phyloP scores from a whole-genome alignment of 2,797 vertebrate species.

The Alca torda region DNA sequence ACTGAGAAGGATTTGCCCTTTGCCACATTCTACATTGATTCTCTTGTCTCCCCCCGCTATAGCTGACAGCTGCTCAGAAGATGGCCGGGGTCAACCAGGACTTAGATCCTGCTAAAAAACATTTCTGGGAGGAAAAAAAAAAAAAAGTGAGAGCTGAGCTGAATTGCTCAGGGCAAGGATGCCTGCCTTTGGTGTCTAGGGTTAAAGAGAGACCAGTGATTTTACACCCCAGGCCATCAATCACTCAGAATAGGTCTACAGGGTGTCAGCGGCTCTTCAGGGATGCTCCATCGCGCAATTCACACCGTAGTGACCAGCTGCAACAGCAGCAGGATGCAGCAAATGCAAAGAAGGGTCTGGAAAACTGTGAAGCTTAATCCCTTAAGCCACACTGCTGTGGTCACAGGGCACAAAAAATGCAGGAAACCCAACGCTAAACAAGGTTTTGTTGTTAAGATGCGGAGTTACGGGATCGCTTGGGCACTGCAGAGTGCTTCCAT shows the following conservation, averaged over 20 bases:
- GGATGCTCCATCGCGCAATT: neutral
- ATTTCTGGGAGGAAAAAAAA: neutral
- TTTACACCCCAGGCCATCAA: neutral
- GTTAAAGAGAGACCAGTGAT: neutral
- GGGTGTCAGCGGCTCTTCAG: neutral
- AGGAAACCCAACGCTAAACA: neutral
- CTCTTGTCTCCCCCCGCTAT: neutral
- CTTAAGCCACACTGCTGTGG: neutral
- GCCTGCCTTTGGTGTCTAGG: neutral
- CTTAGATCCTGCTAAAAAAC: neutral
- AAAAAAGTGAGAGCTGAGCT: neutral
- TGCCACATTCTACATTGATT: neutral
- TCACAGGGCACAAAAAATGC: neutral
- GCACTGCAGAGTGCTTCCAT: fast-evolving
- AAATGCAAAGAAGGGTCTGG: neutral
- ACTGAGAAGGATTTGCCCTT: neutral
- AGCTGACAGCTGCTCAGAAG: neutral
- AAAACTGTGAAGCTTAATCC: neutral
- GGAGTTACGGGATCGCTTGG: neutral
- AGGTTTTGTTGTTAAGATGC: neutral
- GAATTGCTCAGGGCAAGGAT: neutral
- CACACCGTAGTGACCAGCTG: fast-evolving
- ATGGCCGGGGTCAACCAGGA: neutral
- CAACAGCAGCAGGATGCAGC: neutral
- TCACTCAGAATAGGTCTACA: neutral